Evolutionary conservation across 2,797 vertebrate genomes (phyloP), one percentile per base, ranked within the genome.

Genomic region (Pipistrellus nathusii): DNA sequence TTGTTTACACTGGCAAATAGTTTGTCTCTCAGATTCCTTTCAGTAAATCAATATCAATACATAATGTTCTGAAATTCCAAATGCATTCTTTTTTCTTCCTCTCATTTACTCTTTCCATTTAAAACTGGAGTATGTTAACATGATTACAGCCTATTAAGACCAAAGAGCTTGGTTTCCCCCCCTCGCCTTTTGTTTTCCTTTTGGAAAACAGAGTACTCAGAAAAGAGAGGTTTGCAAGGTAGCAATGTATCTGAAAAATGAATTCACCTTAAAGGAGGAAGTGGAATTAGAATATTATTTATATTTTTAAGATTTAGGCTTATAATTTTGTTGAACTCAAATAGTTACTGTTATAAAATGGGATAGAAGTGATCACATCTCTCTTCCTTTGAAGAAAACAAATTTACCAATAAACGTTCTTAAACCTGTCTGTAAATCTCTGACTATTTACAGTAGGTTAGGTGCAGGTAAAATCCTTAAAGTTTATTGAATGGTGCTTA

Each of bases 1-100:
- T 93, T 88, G 38, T 91, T 92, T 72, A 81, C 77, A 81, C 30
- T 88, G 83, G 77, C 83, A 46, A 85, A 73, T 78, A 69, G 27
- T 78, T 93, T 77, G 78, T 46, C 44, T 88, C 55, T 87, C 17
- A 11, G 55, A 88, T 80, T 88, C 23, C 41, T 90, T 46, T 81
- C 17, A 92, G 0, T 86, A 66, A 71, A 48, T 92, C 82, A 48
- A 12, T 72, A 38, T 92, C 82, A 48, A 18, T 66, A 38, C 30
- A 12, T 68, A 30, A 32, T 91, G 32, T 64, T 51, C 80, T 59
- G 27, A 55, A 91, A 91, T 93, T 91, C 57, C 48, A 91, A 83
- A n/a, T 38, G 27, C 57, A 69, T 78, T 20, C 17, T 69, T 66
- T 95, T 83, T 23, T 48, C 38, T 91, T 84, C 46, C 62, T 95